Percentiles rank a stretch among this genome's conserved stretches.
phyloP scores from a whole-genome alignment of 2,888 invertebrate species.

The Ochropleura plecta region DNA sequence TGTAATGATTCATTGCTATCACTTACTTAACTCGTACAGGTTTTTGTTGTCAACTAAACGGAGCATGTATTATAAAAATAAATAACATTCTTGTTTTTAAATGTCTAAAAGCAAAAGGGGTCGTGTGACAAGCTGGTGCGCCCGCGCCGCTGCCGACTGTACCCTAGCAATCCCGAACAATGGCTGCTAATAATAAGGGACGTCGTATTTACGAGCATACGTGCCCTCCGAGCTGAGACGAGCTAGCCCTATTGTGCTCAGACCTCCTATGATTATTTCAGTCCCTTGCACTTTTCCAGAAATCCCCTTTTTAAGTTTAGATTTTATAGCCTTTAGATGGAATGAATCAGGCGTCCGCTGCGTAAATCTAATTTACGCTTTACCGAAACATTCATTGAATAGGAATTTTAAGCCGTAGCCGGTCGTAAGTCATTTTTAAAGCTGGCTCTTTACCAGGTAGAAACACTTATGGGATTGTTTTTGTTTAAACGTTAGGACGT shows the following conservation, averaged over 20 bases:
- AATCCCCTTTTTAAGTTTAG: constrained; percentile 83
- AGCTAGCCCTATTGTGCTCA: constrained; percentile 87
- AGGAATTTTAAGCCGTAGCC: constrained; percentile 69
- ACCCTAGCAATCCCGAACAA: constrained; percentile 86
- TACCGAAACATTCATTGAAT: constrained; percentile 73
- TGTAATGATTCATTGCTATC: constrained; percentile 28
- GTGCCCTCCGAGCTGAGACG: constrained; percentile 87
- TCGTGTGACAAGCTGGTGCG: constrained; percentile 60
- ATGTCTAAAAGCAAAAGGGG: constrained; percentile 62
- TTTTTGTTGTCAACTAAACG: constrained; percentile 40
- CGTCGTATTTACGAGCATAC: constrained; percentile 90
- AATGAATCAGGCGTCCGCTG: constrained; percentile 79
- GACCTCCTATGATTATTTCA: constrained; percentile 90
- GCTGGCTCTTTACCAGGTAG: constrained; percentile 59
- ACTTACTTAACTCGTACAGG: constrained; percentile 19
- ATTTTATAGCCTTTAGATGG: constrained; percentile 82
- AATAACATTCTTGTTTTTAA: constrained; percentile 60
- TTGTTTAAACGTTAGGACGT: constrained; percentile 37
- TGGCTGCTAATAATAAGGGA: constrained; percentile 89
- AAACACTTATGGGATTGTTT: constrained; percentile 38
- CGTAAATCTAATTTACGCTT: constrained; percentile 81
- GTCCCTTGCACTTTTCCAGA: constrained; percentile 85
- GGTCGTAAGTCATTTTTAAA: constrained; percentile 70
- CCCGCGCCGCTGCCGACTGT: constrained; percentile 78
- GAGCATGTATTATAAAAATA: constrained; percentile 51